These are phyloP conservation scores for Clarias fuscus DNA, from an alignment of 2,797 vertebrate species.

Conservation along the genomic window DNA sequence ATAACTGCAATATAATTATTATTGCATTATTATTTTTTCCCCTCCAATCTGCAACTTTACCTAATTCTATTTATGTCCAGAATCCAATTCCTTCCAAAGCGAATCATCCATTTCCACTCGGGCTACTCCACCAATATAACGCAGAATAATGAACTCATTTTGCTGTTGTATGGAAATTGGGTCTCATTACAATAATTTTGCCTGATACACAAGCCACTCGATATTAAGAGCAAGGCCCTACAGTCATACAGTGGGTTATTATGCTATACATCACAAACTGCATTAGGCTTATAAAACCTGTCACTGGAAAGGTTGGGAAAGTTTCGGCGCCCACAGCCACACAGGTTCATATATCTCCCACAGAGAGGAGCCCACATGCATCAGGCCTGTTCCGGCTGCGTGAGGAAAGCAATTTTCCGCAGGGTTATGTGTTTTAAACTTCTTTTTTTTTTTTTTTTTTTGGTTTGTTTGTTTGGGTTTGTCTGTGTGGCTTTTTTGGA, in stretches of 20 bases:
- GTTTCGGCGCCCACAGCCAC: slow-evolving; percentile 70
- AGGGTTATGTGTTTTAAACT: slow-evolving; percentile 14
- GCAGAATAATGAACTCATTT: slow-evolving; percentile 86
- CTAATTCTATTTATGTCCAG: slow-evolving; percentile 77
- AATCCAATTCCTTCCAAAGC: slow-evolving; percentile 78
- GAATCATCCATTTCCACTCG: slow-evolving; percentile 79
- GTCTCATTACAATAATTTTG: slow-evolving; percentile 87
- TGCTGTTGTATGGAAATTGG: slow-evolving; percentile 83
- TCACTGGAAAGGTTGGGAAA: slow-evolving; percentile 78
- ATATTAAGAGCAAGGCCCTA: slow-evolving; percentile 83
- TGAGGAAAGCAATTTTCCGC: slow-evolving; percentile 54
- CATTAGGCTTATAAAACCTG: slow-evolving; percentile 82
- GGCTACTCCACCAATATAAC: slow-evolving; percentile 78
- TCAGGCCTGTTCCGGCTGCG: slow-evolving; percentile 65
- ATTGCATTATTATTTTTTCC: slow-evolving; percentile 66
- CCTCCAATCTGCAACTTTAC: slow-evolving; percentile 68
- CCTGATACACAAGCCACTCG: slow-evolving; percentile 76
- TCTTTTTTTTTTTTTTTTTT: background rate
- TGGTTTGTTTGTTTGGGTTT: background rate
- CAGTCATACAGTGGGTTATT: slow-evolving; percentile 81
- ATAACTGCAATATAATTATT: slow-evolving; percentile 76
- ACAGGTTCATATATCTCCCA: slow-evolving; percentile 74
- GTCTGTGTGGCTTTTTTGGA: background rate
- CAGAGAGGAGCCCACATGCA: slow-evolving; percentile 69
- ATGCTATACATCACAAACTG: slow-evolving; percentile 86